Base-by-base conservation (phyloP, 2,888 invertebrate species). In the Thumatha senex region DNA sequence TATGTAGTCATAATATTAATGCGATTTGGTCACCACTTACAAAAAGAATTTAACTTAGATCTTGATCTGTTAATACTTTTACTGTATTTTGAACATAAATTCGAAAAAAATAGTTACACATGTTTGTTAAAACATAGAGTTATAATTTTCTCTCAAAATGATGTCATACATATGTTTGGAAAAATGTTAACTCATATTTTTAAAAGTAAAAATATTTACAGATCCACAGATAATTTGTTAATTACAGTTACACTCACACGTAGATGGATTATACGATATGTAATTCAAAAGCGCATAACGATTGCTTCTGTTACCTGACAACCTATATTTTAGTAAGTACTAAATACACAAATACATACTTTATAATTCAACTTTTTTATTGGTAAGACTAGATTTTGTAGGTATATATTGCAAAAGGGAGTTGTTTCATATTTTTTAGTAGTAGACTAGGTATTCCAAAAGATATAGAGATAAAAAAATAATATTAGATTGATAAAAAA, bases 221-320 rank as follows among this genome's bases (percentile, higher is more conserved):
- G 78, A 84, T 71, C 76, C 45, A 29, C 56, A 66, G 5, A 24
- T 24, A 24, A 24, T 24, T 24, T 45, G 71, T 3, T 55, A 70
- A 69, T 57, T 53, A 70, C 72, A 67, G 74, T 72, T 78, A 87
- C 83, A 86, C 74, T 74, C 83, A 88, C 86, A 77, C 79, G 72
- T 80, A 89, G 87, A 87, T 87, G 58, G 85, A 81, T 81, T 87
- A 88, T 7, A 44, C 18, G 44, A 44, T 66, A 82, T 71, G 61
- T 76, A 75, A 76, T 76, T 76, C 67, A 72, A 72, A 84, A 85
- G 86, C 84, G 78, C 74, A 81, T 76, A 76, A 80, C 74, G 67
- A 86, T 86, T 87, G 85, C 84, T 86, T 86, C 73, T 55, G 67
- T 80, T 76, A 72, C 58, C 53, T 66, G 76, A 87, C 84, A 88